Conservation (phyloP, 1,140 invertebrate species). For the Macrobrachium rosenbergii region DNA sequence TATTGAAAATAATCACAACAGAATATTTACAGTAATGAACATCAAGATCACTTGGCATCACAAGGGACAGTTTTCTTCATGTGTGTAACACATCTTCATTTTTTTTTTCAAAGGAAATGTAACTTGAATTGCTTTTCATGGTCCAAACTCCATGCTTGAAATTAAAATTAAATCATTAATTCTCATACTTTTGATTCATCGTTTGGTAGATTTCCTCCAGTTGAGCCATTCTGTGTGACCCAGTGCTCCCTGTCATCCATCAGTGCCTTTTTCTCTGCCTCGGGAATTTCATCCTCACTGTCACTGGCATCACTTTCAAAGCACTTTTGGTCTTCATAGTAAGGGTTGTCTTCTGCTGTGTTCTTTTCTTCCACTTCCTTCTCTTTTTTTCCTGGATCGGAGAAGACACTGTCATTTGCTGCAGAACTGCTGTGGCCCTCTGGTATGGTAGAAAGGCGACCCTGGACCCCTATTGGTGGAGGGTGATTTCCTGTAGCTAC, state of each 20-base stretch:
- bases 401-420: conserved; percentile 52
- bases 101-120: neutral
- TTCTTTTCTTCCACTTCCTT: neutral
- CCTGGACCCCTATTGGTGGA: neutral
- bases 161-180: neutral
- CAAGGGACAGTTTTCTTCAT: too few relatives aligned
- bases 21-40: too few relatives aligned
- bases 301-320: neutral
- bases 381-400: conserved; percentile 31
- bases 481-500: neutral
- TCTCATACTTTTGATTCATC: conserved; percentile 28
- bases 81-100: too few relatives aligned
- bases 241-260: conserved; percentile 35
- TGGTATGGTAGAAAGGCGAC: conserved; percentile 37
- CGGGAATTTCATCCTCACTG: conserved; percentile 4
- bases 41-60: too few relatives aligned
- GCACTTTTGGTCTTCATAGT: neutral
- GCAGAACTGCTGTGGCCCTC: conserved; percentile 55
- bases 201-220: neutral
- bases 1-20: too few relatives aligned
- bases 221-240: conserved; percentile 40
- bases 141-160: neutral
- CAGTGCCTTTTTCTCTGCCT: conserved; percentile 19
- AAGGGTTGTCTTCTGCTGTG: neutral
- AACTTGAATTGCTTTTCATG: neutral